Evolutionary conservation across 2,888 invertebrate genomes (phyloP), one percentile per base, ranked within the genome.

Genomic region (Dryobota labecula): DNA sequence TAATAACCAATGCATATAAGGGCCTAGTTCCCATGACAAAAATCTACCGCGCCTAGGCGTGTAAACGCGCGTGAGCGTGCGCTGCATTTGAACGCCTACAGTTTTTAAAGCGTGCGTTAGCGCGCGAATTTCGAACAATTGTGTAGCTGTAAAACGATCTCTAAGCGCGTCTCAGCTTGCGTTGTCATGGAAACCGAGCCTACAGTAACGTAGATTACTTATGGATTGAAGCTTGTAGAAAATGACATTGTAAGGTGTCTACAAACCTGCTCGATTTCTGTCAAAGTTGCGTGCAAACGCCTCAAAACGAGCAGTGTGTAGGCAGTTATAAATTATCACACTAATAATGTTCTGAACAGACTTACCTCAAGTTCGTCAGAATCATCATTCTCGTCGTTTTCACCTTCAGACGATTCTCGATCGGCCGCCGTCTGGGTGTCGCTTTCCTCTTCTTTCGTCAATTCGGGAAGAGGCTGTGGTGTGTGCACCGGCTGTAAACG

Each of bases 281-380:
- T 47, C 45, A 30, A 43, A 57, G 49, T 43, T 45, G 72, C 38
- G 58, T 58, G 57, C 72, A 38, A 33, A 38, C 36, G 56, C 36
- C 49, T 38, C n/a, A 70, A 70, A 78, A 70, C 33, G 79, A 79
- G 47, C 47, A 61, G 45, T 49, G 13, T 78, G 58, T 74, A 71
- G 78, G 53, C 27, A 51, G 30, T n/a, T 47, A 43, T 38, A 57
- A 20, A 15, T 43, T 18, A n/a, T 27, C 38, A 70, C 30, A 38
- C 38, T 30, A 20, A n/a, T 20, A 54, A n/a, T 27, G 0, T 51
- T 41, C 2, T 20, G 3, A 51, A 27, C 8, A 30, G 15, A 30
- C 82, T 82, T 94, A 97, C 97, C 94, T 97, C 97, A 80, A 97
- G 94, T 85, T 97, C 96, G 80, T 97, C 97, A 60, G 97, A 97